phyloP scores from a whole-genome alignment of 2,888 invertebrate genomes.

The Ennomos erosarius region DNA sequence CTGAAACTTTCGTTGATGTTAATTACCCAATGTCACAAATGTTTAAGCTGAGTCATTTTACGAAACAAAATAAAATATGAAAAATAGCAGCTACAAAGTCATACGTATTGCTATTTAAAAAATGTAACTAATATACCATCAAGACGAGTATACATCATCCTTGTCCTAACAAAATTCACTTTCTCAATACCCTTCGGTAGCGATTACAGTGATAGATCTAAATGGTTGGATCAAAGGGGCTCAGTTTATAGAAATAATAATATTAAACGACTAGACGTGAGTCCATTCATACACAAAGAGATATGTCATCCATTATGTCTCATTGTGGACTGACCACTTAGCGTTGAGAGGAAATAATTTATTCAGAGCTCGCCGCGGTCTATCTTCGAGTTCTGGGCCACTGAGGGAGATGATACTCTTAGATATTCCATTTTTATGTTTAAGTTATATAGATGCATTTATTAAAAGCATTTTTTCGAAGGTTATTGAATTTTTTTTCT shows the following conservation, averaged over 20 bases:
- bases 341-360: slow-evolving; percentile 76
- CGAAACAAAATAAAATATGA: not conserved
- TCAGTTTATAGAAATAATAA: slow-evolving; percentile 55
- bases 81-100: slow-evolving; percentile 1
- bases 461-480: slow-evolving; percentile 8
- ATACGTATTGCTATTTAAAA: not conserved
- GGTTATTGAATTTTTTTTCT: not conserved
- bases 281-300: slow-evolving; percentile 70
- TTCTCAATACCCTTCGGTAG: slow-evolving; percentile 40
- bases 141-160: slow-evolving; percentile 21
- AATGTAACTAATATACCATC: slow-evolving; percentile 10
- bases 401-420: slow-evolving; percentile 19
- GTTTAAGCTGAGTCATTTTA: too few species aligned
- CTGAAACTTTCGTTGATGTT: too few species aligned
- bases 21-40: too few species aligned
- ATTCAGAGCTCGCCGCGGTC: slow-evolving; percentile 65
- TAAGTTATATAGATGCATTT: slow-evolving; percentile 13
- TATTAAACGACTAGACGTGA: slow-evolving; percentile 56
- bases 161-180: slow-evolving; percentile 27
- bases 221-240: slow-evolving; percentile 61
- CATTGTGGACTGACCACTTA: slow-evolving; percentile 77
- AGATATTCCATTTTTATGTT: slow-evolving; percentile 27
- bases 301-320: slow-evolving; percentile 75
- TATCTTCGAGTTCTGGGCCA: slow-evolving; percentile 32
- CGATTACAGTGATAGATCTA: slow-evolving; percentile 59